Conservation (phyloP, 2,797 vertebrate species). For the Oophaga sylvatica region DNA sequence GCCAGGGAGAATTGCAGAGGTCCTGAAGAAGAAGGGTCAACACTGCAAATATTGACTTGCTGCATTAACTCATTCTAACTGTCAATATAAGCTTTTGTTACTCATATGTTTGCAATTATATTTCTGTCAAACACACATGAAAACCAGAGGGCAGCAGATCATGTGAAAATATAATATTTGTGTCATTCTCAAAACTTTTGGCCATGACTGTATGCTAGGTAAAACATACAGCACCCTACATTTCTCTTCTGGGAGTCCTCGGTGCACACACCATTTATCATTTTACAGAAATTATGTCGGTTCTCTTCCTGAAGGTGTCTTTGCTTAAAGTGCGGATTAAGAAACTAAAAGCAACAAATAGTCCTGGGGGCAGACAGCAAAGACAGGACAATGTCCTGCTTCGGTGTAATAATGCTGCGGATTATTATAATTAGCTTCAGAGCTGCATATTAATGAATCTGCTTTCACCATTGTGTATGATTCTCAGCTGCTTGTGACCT, state of each 20-base stretch:
- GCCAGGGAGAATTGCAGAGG: too few species aligned
- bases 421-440: not conserved
- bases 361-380: not conserved
- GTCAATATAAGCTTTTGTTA: too few species aligned
- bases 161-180: too few species aligned
- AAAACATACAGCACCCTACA: not conserved
- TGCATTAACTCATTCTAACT: too few species aligned
- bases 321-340: not conserved
- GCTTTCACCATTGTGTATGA: constrained; percentile 12
- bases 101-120: too few species aligned
- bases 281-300: not conserved
- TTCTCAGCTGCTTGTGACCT: constrained; percentile 34
- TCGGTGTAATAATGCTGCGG: not conserved
- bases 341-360: not conserved
- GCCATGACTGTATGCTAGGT: not conserved
- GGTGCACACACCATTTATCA: not conserved
- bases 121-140: too few species aligned
- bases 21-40: too few species aligned
- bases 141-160: too few species aligned
- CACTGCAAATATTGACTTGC: too few species aligned
- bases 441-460: not conserved
- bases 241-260: too few species aligned
- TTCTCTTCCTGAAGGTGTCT: too few species aligned
- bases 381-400: not conserved
- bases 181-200: too few species aligned